Base-by-base conservation (phyloP, 2,888 invertebrate genomes). In the Machimus rusticus region DNA sequence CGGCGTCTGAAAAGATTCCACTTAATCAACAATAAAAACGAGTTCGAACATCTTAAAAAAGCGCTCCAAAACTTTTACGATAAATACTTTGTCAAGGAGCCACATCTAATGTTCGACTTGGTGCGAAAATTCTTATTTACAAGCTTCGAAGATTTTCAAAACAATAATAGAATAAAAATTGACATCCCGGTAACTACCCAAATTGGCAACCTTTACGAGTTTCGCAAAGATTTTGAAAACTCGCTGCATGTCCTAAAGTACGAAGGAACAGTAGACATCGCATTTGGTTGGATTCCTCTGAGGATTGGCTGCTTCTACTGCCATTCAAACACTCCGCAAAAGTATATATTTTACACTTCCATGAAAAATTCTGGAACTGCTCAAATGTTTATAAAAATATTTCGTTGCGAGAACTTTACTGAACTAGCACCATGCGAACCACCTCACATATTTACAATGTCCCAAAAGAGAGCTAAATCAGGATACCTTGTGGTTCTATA, bases 401-500 rank as follows among this genome's bases (percentile, higher is more conserved):
- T 82, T n/a, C 37, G 34, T 16, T 51, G 55, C 5, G 55, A 82
- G 6, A 19, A 82, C 34, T 12, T 82, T 19, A 55, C 81, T 8
- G 81, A 82, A 43, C 34, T 82, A 34, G 12, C 34, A 23, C 34
- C 34, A 3, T 6, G 31, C 14, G 19, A 55, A 8, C 16, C n/a
- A 3, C 57, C 81, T 8, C 28, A 82, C 12, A 4, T 82, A n/a
- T 82, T n/a, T n/a, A 57, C 55, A n/a, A 34, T 82, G 19, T 55
- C 81, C 16, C 16, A 46, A 46, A 55, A 55, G 16, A 16, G 34
- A 2, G 55, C n/a, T 82, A 5, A 8, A 12, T 14, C 5, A n/a
- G 85, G 87, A 34, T 87, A 87, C 39, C 77, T 51, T 77, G 57
- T 87, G 14, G 82, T 39, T 16, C 16, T 85, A 9, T 87, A 87